These are phyloP conservation scores for Ceratosolen solmsi DNA, from an alignment of 1,140 invertebrate species.

Conservation along the genomic window DNA sequence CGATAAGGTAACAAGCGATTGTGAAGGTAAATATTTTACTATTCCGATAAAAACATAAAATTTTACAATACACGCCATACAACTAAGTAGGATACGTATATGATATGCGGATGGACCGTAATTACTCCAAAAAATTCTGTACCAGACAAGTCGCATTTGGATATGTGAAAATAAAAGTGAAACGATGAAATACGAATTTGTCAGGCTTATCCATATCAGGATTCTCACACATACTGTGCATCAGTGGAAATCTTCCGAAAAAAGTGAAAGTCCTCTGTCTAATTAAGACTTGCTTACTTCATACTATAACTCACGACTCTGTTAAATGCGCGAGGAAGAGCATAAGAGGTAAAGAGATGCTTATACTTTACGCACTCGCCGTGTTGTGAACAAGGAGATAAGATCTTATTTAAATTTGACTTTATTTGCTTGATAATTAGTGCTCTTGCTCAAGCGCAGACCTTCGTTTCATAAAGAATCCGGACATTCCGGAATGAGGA, in stretches of 20 bases:
- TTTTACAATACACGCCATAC: no score
- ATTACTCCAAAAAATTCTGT: not conserved
- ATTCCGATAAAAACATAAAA: no score
- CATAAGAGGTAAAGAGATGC: slow-evolving; percentile 9
- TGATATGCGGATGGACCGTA: not conserved
- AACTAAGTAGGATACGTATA: not conserved
- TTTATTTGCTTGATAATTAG: slow-evolving; percentile 55
- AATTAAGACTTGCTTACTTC: slow-evolving; percentile 58
- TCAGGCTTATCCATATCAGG: not conserved
- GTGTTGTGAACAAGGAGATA: slow-evolving; percentile 14
- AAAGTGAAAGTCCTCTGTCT: slow-evolving; percentile 59
- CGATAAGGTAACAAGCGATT: no score
- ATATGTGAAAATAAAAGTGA: not conserved
- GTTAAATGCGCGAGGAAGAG: slow-evolving; percentile 14
- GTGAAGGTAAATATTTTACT: no score
- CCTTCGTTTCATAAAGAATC: slow-evolving; percentile 27
- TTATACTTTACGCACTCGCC: slow-evolving; percentile 30
- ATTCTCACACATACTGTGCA: not conserved
- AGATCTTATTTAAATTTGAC: slow-evolving; percentile 54
- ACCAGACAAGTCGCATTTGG: not conserved
- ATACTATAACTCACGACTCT: not conserved
- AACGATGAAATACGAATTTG: not conserved
- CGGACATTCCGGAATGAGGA: no score
- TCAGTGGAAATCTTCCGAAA: slow-evolving; percentile 4
- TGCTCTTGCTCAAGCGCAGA: slow-evolving; percentile 36